Evolutionary conservation across 2,888 invertebrate genomes (phyloP), one percentile per base, ranked within the genome.

Genomic region (Acanthoscelides obtectus): DNA sequence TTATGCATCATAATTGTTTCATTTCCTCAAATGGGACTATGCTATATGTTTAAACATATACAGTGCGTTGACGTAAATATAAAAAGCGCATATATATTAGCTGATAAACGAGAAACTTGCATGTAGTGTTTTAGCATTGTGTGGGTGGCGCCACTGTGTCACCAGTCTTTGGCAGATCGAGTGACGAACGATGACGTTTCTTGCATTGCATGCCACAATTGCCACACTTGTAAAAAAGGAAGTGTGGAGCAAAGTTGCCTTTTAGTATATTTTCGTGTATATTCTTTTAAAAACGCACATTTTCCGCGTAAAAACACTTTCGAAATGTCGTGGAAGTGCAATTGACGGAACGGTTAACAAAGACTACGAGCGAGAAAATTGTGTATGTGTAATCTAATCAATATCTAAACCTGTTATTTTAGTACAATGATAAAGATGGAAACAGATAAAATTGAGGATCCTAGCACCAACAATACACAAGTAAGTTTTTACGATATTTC

Each of bases 361-460:
- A 45, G 12, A 45, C 45, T 45, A 17, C 45, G 45, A 45, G 45
- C 45, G 45, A 45, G 17, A 45, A 45, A 45, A 45, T 45, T 66
- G 66, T 66, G 66, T 66, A 21, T 22, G 66, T 66, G 20, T 66
- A 66, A 66, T 66, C 22, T 22, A 66, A 66, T 66, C 66, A 66
- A 66, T 66, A 66, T 66, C 66, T 66, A 22, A 66, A 74, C 72
- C 72, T 72, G 73, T 75, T 70, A 72, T 72, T 76, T 73, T 73
- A 70, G 65, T 72, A 78, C 78, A 75, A 92, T 92, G 92, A 90
- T 91, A 88, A 93, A 93, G 91, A 95, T 95, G 94, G 95, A 95
- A 91, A 94, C 94, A 87, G 94, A 95, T 89, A 93, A 93, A 90
- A 92, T 93, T 88, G 94, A 94, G 88, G 94, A 94, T 85, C 88